These are phyloP conservation scores for Tetrax tetrax DNA, from an alignment of 2,113 vertebrate genomes.

Conservation along the genomic window DNA sequence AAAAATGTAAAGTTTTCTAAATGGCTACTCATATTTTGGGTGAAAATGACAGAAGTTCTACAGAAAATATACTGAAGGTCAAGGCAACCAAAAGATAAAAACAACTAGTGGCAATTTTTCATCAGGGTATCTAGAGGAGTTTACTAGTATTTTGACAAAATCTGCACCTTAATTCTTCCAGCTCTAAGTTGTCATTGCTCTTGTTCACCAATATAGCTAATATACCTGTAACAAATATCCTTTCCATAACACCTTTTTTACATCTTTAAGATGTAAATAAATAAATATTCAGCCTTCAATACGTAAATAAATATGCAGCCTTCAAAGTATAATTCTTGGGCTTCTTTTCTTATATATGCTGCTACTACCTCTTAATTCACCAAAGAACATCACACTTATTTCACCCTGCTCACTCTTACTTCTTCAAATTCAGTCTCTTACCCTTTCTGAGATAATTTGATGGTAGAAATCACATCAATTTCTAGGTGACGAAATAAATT, in stretches of 20 bases:
- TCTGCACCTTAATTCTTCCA: not conserved
- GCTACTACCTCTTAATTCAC: not conserved
- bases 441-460: not conserved
- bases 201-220: not conserved
- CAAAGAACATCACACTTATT: not conserved
- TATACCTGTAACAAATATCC: not conserved
- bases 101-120: not conserved
- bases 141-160: not conserved
- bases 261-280: not conserved
- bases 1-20: slow-evolving; percentile 14
- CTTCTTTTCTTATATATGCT: not conserved
- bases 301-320: not conserved
- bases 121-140: not conserved
- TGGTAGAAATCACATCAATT: not conserved
- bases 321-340: not conserved
- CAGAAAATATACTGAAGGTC: slow-evolving; percentile 2
- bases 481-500: not conserved
- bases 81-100: not conserved
- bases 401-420: not conserved
- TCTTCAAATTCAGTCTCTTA: not conserved
- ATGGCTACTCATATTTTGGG: not conserved
- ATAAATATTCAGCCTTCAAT: not conserved
- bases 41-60: not conserved
- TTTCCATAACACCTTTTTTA: not conserved
- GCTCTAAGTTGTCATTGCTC: not conserved